These are phyloP conservation scores for Halichoerus grypus DNA, from an alignment of 2,113 vertebrate species.

Conservation along the genomic window DNA sequence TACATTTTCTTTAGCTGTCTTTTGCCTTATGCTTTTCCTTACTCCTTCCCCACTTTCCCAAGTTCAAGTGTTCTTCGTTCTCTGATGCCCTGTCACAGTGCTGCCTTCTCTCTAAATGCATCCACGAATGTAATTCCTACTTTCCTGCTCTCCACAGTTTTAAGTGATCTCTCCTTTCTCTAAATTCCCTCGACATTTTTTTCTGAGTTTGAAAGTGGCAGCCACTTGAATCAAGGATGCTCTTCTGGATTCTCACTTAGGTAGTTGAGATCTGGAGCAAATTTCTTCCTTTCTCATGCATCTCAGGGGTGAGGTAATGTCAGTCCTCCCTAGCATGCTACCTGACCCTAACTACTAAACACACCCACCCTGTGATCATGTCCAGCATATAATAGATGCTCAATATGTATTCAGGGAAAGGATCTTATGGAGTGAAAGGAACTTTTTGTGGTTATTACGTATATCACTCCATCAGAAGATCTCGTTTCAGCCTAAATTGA, in stretches of 20 bases:
- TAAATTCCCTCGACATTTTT: not conserved
- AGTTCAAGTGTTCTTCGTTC: not conserved
- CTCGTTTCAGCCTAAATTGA: not conserved
- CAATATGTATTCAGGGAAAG: not conserved
- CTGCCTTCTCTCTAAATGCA: not conserved
- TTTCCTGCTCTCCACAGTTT: not conserved
- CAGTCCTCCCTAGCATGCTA: not conserved
- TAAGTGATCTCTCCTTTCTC: not conserved
- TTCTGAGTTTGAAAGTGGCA: not conserved
- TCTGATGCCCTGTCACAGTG: not conserved
- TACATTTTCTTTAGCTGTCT: not conserved
- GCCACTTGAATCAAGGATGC: not conserved
- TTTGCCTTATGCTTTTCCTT: not conserved
- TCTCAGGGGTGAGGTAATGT: not conserved
- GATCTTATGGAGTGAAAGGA: not conserved
- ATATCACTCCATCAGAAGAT: not conserved
- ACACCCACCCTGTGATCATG: not conserved
- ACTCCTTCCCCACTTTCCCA: not conserved
- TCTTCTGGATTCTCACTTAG: not conserved
- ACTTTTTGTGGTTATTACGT: not conserved
- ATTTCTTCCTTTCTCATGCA: not conserved
- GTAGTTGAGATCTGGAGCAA: not conserved
- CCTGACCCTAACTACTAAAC: not conserved
- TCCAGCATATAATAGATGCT: not conserved
- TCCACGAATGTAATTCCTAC: not conserved